These are phyloP conservation scores for Peribatodes rhomboidaria DNA, from an alignment of 2,888 invertebrate genomes.

Conservation along the genomic window DNA sequence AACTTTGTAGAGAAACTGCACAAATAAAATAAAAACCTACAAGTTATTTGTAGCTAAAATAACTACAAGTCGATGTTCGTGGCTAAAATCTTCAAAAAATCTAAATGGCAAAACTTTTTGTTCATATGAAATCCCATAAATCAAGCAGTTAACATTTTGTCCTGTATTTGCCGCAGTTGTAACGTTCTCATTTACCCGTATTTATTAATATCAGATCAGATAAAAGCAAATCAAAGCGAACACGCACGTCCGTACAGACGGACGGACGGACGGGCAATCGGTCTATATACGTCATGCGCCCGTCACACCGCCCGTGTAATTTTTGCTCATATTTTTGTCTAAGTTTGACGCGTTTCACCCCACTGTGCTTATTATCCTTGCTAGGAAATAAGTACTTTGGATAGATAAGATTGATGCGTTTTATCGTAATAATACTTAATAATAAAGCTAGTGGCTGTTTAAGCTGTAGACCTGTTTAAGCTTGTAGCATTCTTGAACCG, in stretches of 20 bases:
- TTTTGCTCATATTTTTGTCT: conserved; percentile 54
- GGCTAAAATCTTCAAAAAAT: no score
- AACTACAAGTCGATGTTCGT: no score
- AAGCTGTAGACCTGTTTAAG: no score
- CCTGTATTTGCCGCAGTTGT: background rate
- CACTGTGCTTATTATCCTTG: conserved; percentile 36
- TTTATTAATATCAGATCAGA: conserved; percentile 48
- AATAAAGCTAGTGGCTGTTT: no score
- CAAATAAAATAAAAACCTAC: no score
- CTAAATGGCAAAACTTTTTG: background rate
- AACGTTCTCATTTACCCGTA: conserved; percentile 1
- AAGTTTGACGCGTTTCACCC: conserved; percentile 22
- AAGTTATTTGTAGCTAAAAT: background rate
- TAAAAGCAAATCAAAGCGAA: conserved; percentile 38
- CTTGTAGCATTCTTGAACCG: no score
- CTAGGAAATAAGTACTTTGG: conserved; percentile 1
- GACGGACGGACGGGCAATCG: conserved; percentile 71
- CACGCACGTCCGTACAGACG: conserved; percentile 48
- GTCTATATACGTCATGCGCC: conserved; percentile 52
- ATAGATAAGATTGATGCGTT: background rate
- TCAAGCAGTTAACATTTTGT: background rate
- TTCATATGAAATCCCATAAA: no score
- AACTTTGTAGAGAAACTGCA: no score
- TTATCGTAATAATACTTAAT: background rate
- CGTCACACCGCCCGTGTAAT: conserved; percentile 57